Percentiles rank a stretch among this genome's conserved stretches.
Evolutionary conservation across 2,113 vertebrate genomes (phyloP).

Genomic region (Philantomba maxwellii): DNA sequence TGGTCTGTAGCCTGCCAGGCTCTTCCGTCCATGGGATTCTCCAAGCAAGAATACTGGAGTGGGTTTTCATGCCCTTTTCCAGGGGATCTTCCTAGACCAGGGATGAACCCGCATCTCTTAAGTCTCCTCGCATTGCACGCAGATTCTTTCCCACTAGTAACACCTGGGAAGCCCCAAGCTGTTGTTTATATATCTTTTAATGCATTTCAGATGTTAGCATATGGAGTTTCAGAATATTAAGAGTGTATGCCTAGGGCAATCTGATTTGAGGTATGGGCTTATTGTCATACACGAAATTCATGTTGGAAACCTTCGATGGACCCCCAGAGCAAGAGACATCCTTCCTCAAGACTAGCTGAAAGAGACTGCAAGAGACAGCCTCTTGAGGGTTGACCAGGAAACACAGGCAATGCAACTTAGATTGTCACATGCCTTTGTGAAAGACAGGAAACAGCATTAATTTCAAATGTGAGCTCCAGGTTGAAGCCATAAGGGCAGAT

Average conservation of each 20-base stretch:
- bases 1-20: not conserved
- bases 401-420: not conserved
- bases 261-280: not conserved
- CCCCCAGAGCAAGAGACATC: not conserved
- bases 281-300: not conserved
- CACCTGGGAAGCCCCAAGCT: not conserved
- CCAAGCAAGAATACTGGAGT: not conserved
- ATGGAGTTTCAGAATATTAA: not conserved
- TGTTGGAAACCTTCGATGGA: not conserved
- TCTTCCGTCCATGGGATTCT: not conserved
- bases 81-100: not conserved
- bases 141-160: not conserved
- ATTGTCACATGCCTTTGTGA: not conserved
- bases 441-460: not conserved
- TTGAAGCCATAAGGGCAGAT: conserved; percentile 32
- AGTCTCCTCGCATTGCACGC: not conserved
- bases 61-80: not conserved
- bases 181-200: not conserved
- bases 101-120: not conserved
- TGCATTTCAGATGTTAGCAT: not conserved
- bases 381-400: not conserved
- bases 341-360: not conserved
- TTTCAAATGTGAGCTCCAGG: not conserved
- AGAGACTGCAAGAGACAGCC: not conserved
- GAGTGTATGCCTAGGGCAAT: not conserved